Conservation (phyloP, 2,797 vertebrate species). For the Pipistrellus pygmaeus region DNA sequence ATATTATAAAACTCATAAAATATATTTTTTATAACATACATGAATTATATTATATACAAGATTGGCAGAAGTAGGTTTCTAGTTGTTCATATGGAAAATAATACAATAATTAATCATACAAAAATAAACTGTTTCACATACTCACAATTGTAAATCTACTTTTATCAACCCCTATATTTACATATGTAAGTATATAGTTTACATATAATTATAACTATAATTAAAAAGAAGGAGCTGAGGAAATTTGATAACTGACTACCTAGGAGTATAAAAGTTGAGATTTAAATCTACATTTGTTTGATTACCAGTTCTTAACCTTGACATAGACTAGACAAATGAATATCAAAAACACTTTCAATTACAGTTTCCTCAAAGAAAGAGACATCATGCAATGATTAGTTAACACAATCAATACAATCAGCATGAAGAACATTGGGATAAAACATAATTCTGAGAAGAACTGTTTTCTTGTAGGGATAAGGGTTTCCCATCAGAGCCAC, state of each 20-base stretch:
- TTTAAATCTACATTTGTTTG: not conserved
- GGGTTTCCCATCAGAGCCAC: not conserved
- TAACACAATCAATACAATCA: not conserved
- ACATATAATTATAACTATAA: not conserved
- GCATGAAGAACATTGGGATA: not conserved
- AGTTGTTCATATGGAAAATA: not conserved
- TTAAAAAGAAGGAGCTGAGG: constrained; percentile 29
- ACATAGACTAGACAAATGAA: not conserved
- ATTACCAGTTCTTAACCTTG: not conserved
- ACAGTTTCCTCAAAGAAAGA: not conserved
- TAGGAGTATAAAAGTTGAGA: not conserved
- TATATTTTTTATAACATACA: not conserved
- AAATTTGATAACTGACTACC: not conserved
- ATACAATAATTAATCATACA: not conserved
- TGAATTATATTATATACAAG: not conserved
- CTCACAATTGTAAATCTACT: not conserved
- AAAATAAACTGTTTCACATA: not conserved
- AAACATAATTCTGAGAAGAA: not conserved
- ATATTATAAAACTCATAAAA: not conserved
- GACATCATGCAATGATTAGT: not conserved
- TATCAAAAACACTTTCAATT: not conserved
- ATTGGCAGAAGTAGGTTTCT: not conserved
- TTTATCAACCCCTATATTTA: not conserved
- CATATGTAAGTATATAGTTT: not conserved
- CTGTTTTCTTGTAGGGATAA: not conserved